phyloP scores from a whole-genome alignment of 1,140 invertebrate species.

The Drosophila pandora region DNA sequence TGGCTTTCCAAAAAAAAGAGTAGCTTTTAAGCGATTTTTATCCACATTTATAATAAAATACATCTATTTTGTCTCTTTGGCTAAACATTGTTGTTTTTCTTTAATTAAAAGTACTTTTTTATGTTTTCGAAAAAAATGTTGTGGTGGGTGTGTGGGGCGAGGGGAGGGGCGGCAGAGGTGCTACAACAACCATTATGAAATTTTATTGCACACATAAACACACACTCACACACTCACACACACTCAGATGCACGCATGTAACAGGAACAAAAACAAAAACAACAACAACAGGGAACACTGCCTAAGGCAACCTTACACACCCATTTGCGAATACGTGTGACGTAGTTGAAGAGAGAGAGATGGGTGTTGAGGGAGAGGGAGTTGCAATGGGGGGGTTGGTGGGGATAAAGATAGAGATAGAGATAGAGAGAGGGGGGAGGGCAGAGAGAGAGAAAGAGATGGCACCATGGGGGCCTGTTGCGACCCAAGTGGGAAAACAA shows the following conservation, averaged over 20 bases:
- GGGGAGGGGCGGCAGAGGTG: background rate
- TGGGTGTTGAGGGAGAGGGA: background rate
- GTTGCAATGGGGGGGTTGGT: background rate
- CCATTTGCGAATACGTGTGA: conserved; percentile 30
- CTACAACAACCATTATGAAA: conserved; percentile 48
- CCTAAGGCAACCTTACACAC: conserved; percentile 34
- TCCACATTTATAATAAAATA: background rate
- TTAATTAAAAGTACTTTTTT: conserved; percentile 26
- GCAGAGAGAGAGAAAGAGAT: conserved; percentile 4
- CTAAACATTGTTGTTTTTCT: conserved; percentile 7
- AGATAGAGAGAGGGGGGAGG: background rate
- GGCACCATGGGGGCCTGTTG: conserved; percentile 28
- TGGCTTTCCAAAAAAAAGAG: background rate
- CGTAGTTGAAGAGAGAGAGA: conserved; percentile 13
- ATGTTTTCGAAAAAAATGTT: background rate
- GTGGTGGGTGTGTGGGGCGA: background rate
- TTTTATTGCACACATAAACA: conserved; percentile 39
- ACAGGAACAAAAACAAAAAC: conserved; percentile 20
- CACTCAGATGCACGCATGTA: background rate
- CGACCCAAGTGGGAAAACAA: conserved; percentile 32
- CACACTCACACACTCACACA: conserved; percentile 17
- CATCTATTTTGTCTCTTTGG: background rate
- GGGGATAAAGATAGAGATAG: background rate
- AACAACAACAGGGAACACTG: conserved; percentile 20
- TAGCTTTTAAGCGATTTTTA: background rate